phyloP scores from a whole-genome alignment of 2,888 invertebrate genomes.

The Hirtodrosophila duncani region DNA sequence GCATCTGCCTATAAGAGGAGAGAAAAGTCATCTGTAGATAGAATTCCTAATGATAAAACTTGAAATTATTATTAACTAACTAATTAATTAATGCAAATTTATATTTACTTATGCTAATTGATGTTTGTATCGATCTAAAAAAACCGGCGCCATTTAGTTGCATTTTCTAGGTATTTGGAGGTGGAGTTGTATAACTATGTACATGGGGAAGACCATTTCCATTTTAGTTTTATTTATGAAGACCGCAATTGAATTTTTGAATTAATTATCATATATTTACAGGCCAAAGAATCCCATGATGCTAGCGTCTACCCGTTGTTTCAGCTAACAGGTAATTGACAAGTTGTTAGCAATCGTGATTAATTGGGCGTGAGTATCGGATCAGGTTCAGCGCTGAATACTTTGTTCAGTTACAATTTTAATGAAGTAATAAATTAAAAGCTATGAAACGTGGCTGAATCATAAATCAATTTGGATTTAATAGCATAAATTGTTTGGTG shows the following conservation, averaged over 20 bases:
- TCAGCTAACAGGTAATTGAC: conserved; percentile 28
- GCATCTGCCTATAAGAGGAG: conserved; percentile 25
- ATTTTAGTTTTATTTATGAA: conserved; percentile 22
- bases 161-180: too few species aligned
- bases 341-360: conserved; percentile 47
- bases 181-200: too few species aligned
- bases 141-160: not conserved
- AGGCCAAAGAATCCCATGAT: conserved; percentile 10
- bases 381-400: conserved; percentile 13
- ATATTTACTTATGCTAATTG: conserved; percentile 55
- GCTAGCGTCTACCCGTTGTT: conserved; percentile 3
- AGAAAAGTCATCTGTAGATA: conserved; percentile 9
- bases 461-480: conserved; percentile 37
- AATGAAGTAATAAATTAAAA: conserved; percentile 56
- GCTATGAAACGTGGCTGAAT: conserved; percentile 19
- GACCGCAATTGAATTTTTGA: conserved; percentile 22
- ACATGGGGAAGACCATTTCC: conserved; percentile 2
- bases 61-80: conserved; percentile 1
- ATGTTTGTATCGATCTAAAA: conserved; percentile 2
- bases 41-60: conserved; percentile 4
- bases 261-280: conserved; percentile 47
- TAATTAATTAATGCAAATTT: conserved; percentile 28
- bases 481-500: conserved; percentile 24
- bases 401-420: conserved; percentile 22
- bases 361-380: conserved; percentile 59